Evolutionary conservation across 1,140 invertebrate genomes (phyloP).

Genomic region (Polypedilum pembai): DNA sequence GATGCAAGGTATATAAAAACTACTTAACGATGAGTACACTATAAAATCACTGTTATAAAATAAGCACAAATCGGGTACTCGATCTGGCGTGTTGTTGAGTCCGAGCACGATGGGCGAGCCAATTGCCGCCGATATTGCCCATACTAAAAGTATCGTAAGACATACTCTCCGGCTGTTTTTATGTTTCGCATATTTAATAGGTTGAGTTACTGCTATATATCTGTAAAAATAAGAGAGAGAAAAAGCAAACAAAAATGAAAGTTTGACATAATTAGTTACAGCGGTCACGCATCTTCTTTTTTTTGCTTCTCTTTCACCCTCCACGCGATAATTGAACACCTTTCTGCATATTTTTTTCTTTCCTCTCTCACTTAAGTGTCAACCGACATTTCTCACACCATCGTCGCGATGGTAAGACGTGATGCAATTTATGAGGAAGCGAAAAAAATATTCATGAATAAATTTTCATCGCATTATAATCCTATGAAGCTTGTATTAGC

Average conservation of each 20-base stretch:
- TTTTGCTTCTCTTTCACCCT: too few species aligned
- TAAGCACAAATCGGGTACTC: conserved; percentile 71
- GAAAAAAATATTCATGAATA: too few species aligned
- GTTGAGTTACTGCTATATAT: conserved; percentile 97
- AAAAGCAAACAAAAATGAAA: not conserved
- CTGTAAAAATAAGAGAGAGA: conserved; percentile 50
- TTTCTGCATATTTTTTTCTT: not conserved
- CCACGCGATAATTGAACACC: not conserved
- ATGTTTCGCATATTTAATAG: conserved; percentile 98
- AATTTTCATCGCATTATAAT: too few species aligned
- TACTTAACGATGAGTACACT: conserved; percentile 93
- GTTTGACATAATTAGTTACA: not conserved
- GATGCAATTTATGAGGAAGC: not conserved
- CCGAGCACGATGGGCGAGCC: conserved; percentile 96
- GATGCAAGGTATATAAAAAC: conserved; percentile 98
- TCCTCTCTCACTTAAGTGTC: not conserved
- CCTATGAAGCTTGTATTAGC: too few species aligned
- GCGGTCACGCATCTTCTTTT: not conserved
- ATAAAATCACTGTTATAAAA: conserved; percentile 99
- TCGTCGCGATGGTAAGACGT: not conserved
- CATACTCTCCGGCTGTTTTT: conserved; percentile 93
- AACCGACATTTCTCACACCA: not conserved
- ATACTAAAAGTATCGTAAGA: conserved; percentile 92
- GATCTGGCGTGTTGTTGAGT: conserved; percentile 80
- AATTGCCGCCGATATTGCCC: conserved; percentile 92